These are phyloP conservation scores for Chymomyza costata DNA, from an alignment of 1,140 invertebrate genomes.

Conservation along the genomic window DNA sequence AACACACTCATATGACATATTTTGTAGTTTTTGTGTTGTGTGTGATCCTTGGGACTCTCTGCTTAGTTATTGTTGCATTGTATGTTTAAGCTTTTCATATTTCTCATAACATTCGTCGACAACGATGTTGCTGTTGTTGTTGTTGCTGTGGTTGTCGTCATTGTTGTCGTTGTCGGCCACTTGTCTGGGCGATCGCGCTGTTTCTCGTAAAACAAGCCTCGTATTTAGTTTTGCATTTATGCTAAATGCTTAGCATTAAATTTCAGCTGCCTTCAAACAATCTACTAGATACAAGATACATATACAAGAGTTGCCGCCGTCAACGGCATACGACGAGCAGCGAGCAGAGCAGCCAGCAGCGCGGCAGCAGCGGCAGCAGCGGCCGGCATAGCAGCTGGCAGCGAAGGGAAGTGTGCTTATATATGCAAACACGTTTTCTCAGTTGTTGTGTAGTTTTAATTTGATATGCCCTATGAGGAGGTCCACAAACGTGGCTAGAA, in stretches of 20 bases:
- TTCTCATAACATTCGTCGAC: conserved; percentile 21
- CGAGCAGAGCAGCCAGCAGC: no score
- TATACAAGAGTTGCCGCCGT: no score
- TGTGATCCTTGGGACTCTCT: conserved; percentile 16
- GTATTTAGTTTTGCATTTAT: conserved; percentile 20
- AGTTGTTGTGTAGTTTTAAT: not conserved
- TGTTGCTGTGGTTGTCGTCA: conserved; percentile 10
- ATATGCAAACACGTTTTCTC: conserved; percentile 52
- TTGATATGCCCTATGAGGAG: not conserved
- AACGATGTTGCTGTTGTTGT: conserved; percentile 22
- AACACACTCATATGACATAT: conserved; percentile 69
- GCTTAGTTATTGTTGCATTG: not conserved
- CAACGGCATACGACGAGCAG: no score
- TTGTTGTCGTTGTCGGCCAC: conserved; percentile 9
- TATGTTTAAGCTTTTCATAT: not conserved
- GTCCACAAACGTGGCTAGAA: no score
- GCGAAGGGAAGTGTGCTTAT: no score
- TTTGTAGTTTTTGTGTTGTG: conserved; percentile 17
- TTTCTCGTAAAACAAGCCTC: not conserved
- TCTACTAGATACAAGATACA: no score
- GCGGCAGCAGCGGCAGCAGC: no score
- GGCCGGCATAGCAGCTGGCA: no score
- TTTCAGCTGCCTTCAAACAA: no score
- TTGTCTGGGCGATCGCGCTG: no score
- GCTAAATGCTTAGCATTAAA: conserved; percentile 14